Evolutionary conservation across 2,888 invertebrate species (phyloP).

Genomic region (Exephanes ischioxanthus): DNA sequence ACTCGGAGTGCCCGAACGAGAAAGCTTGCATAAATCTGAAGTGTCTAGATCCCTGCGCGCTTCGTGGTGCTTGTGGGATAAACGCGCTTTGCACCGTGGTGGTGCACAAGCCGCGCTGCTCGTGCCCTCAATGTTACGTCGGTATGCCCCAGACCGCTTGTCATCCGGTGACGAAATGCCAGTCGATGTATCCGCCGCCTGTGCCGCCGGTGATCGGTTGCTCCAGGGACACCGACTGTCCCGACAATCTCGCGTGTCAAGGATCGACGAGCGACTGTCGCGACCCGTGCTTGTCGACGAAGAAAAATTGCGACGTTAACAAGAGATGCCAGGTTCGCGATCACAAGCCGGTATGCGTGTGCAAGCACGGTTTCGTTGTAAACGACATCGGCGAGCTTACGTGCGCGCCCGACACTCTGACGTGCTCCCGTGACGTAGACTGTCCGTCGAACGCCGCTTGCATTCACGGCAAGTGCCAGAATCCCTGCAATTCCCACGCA

Average conservation of each 20-base stretch:
- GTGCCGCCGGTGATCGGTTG: conserved; percentile 88
- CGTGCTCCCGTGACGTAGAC: conserved; percentile 93
- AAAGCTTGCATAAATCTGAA: conserved; percentile 96
- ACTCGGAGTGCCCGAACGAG: conserved; percentile 96
- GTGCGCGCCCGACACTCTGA: conserved; percentile 93
- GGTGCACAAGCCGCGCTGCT: conserved; percentile 94
- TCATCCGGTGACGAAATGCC: conserved; percentile 92
- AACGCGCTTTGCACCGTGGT: conserved; percentile 95
- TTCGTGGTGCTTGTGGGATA: conserved; percentile 95
- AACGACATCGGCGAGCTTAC: conserved; percentile 95
- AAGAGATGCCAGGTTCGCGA: conserved; percentile 95
- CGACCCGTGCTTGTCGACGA: conserved; percentile 91
- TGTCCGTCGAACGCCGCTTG: conserved; percentile 95
- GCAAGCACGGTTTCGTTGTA: conserved; percentile 94
- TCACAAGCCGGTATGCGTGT: conserved; percentile 94
- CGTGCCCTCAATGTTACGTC: conserved; percentile 94
- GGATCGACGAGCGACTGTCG: conserved; percentile 90
- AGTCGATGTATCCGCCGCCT: conserved; percentile 87
- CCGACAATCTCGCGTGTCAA: conserved; percentile 91
- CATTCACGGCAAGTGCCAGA: conserved; percentile 93
- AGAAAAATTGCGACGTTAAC: conserved; percentile 91
- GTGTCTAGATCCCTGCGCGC: conserved; percentile 96
- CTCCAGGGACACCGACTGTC: conserved; percentile 90
- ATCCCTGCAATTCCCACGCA: conserved; percentile 91
- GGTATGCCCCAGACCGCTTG: conserved; percentile 93